These are phyloP conservation scores for Plagodis dolabraria DNA, from an alignment of 2,888 invertebrate species.

Conservation along the genomic window DNA sequence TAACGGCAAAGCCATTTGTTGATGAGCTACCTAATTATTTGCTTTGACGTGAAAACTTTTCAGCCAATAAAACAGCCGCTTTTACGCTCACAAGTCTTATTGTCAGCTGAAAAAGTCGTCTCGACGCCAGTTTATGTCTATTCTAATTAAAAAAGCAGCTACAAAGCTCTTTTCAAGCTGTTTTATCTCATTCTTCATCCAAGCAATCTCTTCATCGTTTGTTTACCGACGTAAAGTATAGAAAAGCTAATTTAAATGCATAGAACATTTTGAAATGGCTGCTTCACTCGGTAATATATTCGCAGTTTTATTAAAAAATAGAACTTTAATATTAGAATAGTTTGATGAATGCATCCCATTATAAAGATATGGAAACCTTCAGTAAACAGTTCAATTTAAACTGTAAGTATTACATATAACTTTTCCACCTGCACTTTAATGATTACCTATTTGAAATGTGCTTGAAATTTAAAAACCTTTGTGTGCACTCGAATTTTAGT, in stretches of 20 bases:
- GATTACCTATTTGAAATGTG: no score
- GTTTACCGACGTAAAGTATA: slow-evolving; percentile 28
- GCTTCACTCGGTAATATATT: slow-evolving; percentile 11
- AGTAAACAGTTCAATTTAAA: no score
- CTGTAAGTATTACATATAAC: no score
- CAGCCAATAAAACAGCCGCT: slow-evolving; percentile 9
- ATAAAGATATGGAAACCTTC: no score
- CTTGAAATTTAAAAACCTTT: no score
- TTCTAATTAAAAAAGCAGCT: slow-evolving; percentile 30
- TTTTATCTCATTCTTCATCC: slow-evolving; percentile 29
- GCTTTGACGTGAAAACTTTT: slow-evolving; percentile 7
- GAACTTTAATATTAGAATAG: slow-evolving; percentile 1
- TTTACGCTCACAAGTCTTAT: slow-evolving; percentile 10
- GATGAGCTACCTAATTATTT: background rate
- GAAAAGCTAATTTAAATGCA: slow-evolving; percentile 35
- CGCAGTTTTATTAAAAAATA: slow-evolving; percentile 5
- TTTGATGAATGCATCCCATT: no score
- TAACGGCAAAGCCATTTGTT: background rate
- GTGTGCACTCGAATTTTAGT: no score
- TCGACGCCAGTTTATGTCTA: slow-evolving; percentile 9
- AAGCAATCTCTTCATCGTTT: slow-evolving; percentile 24
- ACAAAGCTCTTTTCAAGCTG: slow-evolving; percentile 26
- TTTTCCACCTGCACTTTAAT: no score
- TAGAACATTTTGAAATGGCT: slow-evolving; percentile 25
- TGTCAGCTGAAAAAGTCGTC: slow-evolving; percentile 19